Percentiles rank a stretch among this genome's conserved stretches.
Conservation (phyloP, 1,140 invertebrate genomes). For the Oryzaephilus surinamensis region DNA sequence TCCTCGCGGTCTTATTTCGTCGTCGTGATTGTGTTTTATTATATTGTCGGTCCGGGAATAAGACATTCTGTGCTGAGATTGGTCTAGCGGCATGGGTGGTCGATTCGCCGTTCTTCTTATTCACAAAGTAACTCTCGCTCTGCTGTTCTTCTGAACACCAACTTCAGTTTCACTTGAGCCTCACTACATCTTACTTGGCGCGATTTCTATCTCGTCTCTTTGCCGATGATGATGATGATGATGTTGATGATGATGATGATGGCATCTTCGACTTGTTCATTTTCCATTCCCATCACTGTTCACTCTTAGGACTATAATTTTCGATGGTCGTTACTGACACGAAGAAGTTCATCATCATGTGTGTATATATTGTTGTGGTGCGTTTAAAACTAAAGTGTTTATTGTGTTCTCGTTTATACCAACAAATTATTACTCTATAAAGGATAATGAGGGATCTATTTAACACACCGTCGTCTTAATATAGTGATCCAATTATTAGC, state of each 20-base stretch:
- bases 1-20: constrained; percentile 29
- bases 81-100: constrained; percentile 35
- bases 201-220: constrained; percentile 15
- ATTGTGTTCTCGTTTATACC: no score
- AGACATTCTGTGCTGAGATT: constrained; percentile 34
- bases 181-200: constrained; percentile 15
- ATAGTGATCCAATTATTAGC: no score
- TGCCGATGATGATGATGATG: constrained; percentile 6
- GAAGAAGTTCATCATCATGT: no score
- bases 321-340: no score
- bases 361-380: no score
- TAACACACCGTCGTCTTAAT: no score
- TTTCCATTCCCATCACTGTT: not conserved
- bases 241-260: not conserved
- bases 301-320: no score
- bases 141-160: constrained; percentile 11
- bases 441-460: no score
- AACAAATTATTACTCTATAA: no score
- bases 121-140: constrained; percentile 9
- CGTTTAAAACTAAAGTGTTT: no score
- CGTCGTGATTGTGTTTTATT: constrained; percentile 34
- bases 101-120: constrained; percentile 23
- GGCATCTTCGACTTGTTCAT: not conserved
- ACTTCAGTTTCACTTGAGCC: constrained; percentile 20
- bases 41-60: constrained; percentile 31